Conservation (phyloP, 2,888 invertebrate species). For the Caenorhabditis plicata region DNA sequence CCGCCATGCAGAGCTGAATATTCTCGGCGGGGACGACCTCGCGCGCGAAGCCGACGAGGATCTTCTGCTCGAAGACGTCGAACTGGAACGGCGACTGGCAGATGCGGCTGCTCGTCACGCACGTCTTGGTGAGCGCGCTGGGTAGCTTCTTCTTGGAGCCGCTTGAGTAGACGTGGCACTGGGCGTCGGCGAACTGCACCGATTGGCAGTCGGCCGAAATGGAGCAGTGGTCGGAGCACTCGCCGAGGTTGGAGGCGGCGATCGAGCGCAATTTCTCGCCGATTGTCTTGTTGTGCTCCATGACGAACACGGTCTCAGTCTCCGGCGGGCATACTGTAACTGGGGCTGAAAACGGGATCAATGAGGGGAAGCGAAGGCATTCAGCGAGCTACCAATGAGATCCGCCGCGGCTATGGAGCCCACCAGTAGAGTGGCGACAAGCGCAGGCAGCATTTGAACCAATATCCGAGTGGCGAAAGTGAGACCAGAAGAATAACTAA, state of each 20-base stretch:
- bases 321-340: conserved; percentile 47
- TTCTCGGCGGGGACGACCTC: conserved; percentile 63
- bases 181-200: conserved; percentile 52
- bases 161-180: conserved; percentile 50
- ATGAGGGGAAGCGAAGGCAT: too few relatives aligned
- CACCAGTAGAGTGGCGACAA: too few relatives aligned
- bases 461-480: too few relatives aligned
- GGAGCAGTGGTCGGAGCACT: conserved; percentile 62
- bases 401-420: too few relatives aligned
- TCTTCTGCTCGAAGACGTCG: conserved; percentile 63
- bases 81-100: conserved; percentile 65
- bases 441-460: too few relatives aligned
- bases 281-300: conserved; percentile 60
- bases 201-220: conserved; percentile 56
- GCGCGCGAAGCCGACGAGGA: conserved; percentile 65
- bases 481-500: too few relatives aligned
- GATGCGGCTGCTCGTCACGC: conserved; percentile 62
- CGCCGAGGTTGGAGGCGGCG: conserved; percentile 50
- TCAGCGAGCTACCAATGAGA: too few relatives aligned
- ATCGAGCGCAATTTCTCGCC: conserved; percentile 50
- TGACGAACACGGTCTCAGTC: conserved; percentile 56
- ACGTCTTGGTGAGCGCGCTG: conserved; percentile 51
- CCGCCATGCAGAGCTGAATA: conserved; percentile 59
- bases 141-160: conserved; percentile 32
- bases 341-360: conserved; percentile 54